phyloP scores from a whole-genome alignment of 2,113 vertebrate genomes.

The Prionailurus bengalensis region DNA sequence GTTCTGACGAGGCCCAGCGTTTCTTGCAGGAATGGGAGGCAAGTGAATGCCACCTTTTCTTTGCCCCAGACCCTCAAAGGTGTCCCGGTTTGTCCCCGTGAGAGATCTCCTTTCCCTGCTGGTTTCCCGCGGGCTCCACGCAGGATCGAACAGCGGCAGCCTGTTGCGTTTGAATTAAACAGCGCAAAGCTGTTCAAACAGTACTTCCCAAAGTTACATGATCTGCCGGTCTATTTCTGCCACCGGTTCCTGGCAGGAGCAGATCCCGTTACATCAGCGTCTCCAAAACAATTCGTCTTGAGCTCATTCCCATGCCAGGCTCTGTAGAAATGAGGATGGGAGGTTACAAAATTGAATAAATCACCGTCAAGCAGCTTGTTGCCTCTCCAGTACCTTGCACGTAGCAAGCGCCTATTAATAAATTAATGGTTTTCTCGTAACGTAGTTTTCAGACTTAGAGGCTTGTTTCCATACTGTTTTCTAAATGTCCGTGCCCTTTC shows the following conservation, averaged over 20 bases:
- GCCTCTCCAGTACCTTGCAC: neutral
- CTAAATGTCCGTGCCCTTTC: neutral
- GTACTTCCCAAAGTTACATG: neutral
- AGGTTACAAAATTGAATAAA: neutral
- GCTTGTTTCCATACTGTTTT: neutral
- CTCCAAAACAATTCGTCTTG: too few relatives aligned
- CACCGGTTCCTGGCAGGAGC: neutral
- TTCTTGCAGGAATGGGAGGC: slow-evolving; percentile 96
- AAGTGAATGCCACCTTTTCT: slow-evolving; percentile 78
- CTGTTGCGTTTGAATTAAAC: neutral
- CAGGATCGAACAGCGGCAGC: neutral
- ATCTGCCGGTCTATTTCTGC: fast-evolving
- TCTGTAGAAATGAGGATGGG: neutral
- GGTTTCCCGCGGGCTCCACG: neutral
- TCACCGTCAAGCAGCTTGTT: neutral
- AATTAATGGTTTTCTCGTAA: neutral
- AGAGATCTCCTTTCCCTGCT: neutral
- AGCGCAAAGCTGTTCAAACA: neutral
- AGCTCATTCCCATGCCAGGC: neutral
- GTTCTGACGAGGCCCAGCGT: slow-evolving; percentile 85
- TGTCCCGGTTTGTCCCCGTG: neutral
- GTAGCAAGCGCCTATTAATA: neutral
- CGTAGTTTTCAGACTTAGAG: neutral
- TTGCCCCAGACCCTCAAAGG: neutral
- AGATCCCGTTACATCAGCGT: fast-evolving